Conservation (phyloP, 2,888 invertebrate genomes). For the Meghimatium bilineatum region DNA sequence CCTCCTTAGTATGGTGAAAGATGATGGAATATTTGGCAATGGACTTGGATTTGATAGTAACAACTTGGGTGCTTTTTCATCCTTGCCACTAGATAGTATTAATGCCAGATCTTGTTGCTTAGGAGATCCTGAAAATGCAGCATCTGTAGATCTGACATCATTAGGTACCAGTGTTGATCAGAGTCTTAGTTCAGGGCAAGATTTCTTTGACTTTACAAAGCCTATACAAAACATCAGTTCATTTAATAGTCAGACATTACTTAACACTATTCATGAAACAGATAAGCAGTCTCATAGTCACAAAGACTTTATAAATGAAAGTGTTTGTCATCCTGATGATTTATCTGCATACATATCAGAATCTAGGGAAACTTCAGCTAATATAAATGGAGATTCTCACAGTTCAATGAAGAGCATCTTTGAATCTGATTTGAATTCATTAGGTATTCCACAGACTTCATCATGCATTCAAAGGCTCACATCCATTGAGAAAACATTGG, state of each 20-base stretch:
- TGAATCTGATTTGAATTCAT: slow-evolving; percentile 41
- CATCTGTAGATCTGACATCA: slow-evolving; percentile 2
- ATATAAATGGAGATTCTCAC: slow-evolving; percentile 31
- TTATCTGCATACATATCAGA: slow-evolving; percentile 36
- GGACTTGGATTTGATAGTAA: background rate
- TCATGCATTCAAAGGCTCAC: slow-evolving; percentile 37
- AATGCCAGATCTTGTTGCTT: slow-evolving; percentile 41
- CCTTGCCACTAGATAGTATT: slow-evolving; percentile 39
- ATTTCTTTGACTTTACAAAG: background rate
- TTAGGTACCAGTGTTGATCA: background rate
- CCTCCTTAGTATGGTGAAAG: slow-evolving; percentile 64
- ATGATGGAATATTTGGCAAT: slow-evolving; percentile 55
- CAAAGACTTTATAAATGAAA: slow-evolving; percentile 19
- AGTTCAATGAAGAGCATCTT: slow-evolving; percentile 38
- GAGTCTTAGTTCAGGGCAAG: slow-evolving; percentile 1
- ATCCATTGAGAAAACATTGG: slow-evolving; percentile 46
- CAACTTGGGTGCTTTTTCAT: slow-evolving; percentile 56
- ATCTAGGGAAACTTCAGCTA: slow-evolving; percentile 24
- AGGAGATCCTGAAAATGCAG: background rate
- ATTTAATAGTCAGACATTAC: slow-evolving; percentile 3
- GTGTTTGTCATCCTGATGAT: slow-evolving; percentile 26
- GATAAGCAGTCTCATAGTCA: background rate
- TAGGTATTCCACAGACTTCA: slow-evolving; percentile 20
- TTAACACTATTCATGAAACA: background rate
- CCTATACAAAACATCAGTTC: background rate